A percentile compares a stretch with the other conserved stretches of the same genome.
phyloP scores from a whole-genome alignment of 1,140 invertebrate genomes.

The Penaeus vannamei region DNA sequence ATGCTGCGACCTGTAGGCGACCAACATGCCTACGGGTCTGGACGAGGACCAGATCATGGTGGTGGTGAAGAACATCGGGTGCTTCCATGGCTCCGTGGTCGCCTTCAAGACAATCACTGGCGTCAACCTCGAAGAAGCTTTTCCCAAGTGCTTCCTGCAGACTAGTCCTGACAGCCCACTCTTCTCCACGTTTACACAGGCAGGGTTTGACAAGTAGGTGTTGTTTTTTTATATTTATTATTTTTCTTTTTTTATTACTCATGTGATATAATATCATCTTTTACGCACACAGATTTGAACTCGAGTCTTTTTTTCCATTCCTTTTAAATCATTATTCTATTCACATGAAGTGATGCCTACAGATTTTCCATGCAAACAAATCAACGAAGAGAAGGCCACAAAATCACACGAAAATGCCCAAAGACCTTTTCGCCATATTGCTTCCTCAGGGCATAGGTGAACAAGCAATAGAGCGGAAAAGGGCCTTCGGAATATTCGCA shows the following conservation, averaged over 20 bases:
- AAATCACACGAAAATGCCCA: too few species aligned
- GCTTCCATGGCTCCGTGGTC: conserved; percentile 28
- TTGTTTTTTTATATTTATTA: not conserved
- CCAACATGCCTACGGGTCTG: not conserved
- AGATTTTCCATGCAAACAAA: too few species aligned
- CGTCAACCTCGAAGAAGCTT: not conserved
- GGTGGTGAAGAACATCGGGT: conserved; percentile 17
- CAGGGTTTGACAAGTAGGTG: conserved; percentile 30
- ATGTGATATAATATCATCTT: not conserved
- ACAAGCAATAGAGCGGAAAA: too few species aligned
- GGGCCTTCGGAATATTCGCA: too few species aligned
- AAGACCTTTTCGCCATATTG: too few species aligned
- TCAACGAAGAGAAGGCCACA: too few species aligned
- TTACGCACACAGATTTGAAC: not conserved
- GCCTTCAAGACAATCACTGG: conserved; percentile 38
- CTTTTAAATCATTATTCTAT: too few species aligned
- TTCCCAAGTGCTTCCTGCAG: conserved; percentile 30
- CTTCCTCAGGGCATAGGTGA: too few species aligned
- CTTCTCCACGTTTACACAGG: conserved; percentile 16
- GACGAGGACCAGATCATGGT: conserved; percentile 5
- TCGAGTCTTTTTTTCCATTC: too few species aligned
- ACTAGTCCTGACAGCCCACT: not conserved
- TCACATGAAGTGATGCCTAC: too few species aligned
- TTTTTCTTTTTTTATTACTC: conserved; percentile 2
- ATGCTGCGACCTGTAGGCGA: not conserved